These are phyloP conservation scores for Casuarius casuarius DNA, from an alignment of 2,113 vertebrate species.

Conservation along the genomic window DNA sequence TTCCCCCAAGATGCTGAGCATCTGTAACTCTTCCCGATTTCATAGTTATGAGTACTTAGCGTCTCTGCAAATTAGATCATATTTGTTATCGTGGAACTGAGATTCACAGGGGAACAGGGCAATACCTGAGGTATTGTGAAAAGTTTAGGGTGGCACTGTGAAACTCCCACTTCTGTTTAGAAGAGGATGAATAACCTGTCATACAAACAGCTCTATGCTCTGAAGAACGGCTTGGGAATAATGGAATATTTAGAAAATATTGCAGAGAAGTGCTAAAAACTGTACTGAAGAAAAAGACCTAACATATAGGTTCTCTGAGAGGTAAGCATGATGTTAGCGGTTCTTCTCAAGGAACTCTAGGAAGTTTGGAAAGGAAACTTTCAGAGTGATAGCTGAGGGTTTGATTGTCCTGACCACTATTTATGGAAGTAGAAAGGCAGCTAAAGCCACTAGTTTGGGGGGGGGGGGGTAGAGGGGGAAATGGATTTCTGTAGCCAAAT, in stretches of 20 bases:
- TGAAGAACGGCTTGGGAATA: background rate
- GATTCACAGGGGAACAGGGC: background rate
- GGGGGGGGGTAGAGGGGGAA: background rate
- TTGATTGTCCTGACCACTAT: background rate
- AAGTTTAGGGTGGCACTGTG: background rate
- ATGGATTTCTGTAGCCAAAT: background rate
- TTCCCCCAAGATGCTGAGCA: background rate
- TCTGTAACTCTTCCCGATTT: background rate
- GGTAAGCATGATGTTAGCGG: background rate
- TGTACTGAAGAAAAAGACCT: background rate
- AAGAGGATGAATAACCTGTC: background rate
- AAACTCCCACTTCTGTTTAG: slow-evolving; percentile 17
- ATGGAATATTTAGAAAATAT: background rate
- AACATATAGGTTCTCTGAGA: background rate
- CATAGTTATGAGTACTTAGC: background rate
- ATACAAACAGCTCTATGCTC: background rate
- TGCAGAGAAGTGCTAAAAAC: background rate
- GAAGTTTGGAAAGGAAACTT: background rate
- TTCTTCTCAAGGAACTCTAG: background rate
- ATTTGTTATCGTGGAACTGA: background rate
- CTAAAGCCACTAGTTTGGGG: background rate
- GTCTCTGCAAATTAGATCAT: background rate
- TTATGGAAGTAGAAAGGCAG: background rate
- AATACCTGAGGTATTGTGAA: background rate
- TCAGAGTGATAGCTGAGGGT: background rate